These are phyloP conservation scores for Drosophila longiperda DNA, from an alignment of 2,888 invertebrate genomes.

Conservation along the genomic window DNA sequence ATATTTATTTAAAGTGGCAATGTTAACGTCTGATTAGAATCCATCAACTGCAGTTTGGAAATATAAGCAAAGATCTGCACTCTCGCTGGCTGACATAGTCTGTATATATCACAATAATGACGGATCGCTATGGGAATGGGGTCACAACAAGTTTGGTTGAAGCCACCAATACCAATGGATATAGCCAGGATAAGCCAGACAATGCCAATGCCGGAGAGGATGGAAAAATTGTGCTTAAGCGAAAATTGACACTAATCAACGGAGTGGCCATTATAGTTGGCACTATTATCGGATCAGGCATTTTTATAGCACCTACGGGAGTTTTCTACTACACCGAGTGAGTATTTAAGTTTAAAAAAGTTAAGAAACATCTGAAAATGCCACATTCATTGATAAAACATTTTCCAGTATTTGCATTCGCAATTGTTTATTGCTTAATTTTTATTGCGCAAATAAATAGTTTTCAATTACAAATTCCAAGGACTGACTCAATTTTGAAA, in stretches of 20 bases:
- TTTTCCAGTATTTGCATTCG: not conserved
- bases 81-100: not conserved
- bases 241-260: constrained; percentile 93
- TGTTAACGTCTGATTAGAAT: constrained; percentile 35
- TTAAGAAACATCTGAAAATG: not conserved
- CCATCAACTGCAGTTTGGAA: constrained; percentile 2
- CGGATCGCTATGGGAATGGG: constrained; percentile 79
- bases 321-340: constrained; percentile 88
- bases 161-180: constrained; percentile 39
- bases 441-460: not conserved
- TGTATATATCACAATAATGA: constrained; percentile 53
- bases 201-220: constrained; percentile 17
- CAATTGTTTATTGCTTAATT: not conserved
- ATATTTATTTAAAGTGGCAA: constrained; percentile 60
- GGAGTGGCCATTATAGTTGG: constrained; percentile 95
- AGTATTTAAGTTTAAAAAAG: constrained; percentile 80
- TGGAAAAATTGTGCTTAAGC: constrained; percentile 89
- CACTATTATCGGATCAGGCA: constrained; percentile 95
- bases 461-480: not conserved
- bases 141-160: constrained; percentile 75
- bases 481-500: not conserved
- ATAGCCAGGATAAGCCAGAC: constrained; percentile 13
- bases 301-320: constrained; percentile 96
- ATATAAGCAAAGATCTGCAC: constrained; percentile 3
- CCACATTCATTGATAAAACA: not conserved